phyloP scores from a whole-genome alignment of 2,888 invertebrate genomes.

The Diaphora mendica region DNA sequence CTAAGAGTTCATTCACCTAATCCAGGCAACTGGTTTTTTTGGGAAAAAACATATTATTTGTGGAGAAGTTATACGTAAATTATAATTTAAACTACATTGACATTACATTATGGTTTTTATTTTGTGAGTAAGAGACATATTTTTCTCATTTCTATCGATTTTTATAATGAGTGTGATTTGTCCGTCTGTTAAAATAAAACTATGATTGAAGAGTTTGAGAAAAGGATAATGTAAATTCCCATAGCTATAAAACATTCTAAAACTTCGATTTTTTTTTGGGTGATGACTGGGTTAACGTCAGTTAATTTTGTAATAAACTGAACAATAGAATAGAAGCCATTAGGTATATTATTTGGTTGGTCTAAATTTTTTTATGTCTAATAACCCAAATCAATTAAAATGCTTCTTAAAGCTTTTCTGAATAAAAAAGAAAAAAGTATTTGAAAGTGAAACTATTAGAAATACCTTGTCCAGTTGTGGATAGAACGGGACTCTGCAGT shows the following conservation, averaged over 20 bases:
- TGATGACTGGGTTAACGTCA: no score
- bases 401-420: no score
- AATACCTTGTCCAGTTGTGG: constrained; percentile 66
- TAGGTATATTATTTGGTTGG: no score
- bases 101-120: background rate
- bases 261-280: no score
- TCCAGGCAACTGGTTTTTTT: background rate
- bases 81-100: background rate
- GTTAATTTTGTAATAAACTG: no score
- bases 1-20: background rate
- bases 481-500: constrained; percentile 89
- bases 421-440: no score
- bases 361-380: no score
- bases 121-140: background rate
- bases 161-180: background rate
- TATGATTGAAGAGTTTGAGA: no score
- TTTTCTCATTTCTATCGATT: background rate
- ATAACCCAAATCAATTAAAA: no score
- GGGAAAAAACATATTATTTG: background rate
- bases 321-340: no score
- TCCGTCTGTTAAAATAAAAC: background rate
- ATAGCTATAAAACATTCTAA: no score
- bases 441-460: background rate
- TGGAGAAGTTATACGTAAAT: background rate
- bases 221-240: no score